These are phyloP conservation scores for Archilochus colubris DNA, from an alignment of 2,113 vertebrate genomes.

Conservation along the genomic window DNA sequence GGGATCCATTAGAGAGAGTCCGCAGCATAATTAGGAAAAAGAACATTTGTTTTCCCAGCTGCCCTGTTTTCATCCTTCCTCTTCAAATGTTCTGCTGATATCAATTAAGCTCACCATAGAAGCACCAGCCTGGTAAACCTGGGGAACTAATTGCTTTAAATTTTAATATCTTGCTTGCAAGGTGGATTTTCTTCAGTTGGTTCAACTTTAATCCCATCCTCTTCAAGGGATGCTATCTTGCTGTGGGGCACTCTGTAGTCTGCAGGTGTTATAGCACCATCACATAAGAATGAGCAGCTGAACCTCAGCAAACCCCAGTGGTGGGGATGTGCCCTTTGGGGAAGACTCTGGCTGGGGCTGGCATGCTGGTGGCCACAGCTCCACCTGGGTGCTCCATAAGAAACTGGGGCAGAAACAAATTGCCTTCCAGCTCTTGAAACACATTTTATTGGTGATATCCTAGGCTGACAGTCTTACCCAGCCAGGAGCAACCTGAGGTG, in stretches of 20 bases:
- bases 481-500: rapidly evolving
- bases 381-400: rapidly evolving
- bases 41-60: slow-evolving; percentile 74
- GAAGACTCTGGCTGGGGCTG: not conserved
- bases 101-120: slow-evolving; percentile 55
- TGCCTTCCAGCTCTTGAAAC: not conserved
- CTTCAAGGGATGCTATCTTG: not conserved
- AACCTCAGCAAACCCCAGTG: not conserved
- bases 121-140: slow-evolving; percentile 19
- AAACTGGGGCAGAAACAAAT: not conserved
- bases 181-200: slow-evolving; percentile 11
- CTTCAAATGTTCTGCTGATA: slow-evolving; percentile 61
- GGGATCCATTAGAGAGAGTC: slow-evolving; percentile 63
- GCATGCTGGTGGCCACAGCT: rapidly evolving
- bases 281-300: not conserved
- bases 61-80: slow-evolving; percentile 59
- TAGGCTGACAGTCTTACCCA: not conserved
- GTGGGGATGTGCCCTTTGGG: not conserved
- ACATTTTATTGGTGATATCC: rapidly evolving
- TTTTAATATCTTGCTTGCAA: slow-evolving; percentile 41
- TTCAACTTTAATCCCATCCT: not conserved
- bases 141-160: slow-evolving; percentile 49
- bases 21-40: slow-evolving; percentile 60
- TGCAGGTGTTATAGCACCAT: not conserved
- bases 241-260: not conserved